phyloP scores from a whole-genome alignment of 2,797 vertebrate species.

The Pangasius macronema region DNA sequence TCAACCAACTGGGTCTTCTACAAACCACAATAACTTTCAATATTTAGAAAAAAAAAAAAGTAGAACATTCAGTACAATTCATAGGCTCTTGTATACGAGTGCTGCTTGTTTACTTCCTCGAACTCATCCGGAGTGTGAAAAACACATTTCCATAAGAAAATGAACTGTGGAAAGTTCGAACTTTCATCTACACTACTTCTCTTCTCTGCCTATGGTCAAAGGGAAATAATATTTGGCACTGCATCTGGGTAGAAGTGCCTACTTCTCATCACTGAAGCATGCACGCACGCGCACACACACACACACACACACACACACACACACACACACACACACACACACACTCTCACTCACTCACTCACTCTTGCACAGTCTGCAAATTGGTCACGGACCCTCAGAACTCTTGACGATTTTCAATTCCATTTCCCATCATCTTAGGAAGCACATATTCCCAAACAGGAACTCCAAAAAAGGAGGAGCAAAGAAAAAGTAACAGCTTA shows the following conservation, averaged over 20 bases:
- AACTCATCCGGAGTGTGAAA: not conserved
- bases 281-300: constrained; percentile 2
- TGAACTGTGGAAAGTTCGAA: constrained; percentile 1
- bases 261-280: not conserved
- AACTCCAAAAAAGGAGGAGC: not conserved
- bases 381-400: constrained; percentile 65
- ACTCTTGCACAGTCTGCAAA: constrained; percentile 55
- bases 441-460: constrained; percentile 8
- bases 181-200: constrained; percentile 14
- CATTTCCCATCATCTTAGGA: constrained; percentile 14
- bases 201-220: not conserved
- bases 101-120: not conserved
- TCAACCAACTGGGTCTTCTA: not conserved
- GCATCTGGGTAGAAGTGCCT: constrained; percentile 22
- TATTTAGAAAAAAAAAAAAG: not conserved
- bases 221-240: constrained; percentile 40
- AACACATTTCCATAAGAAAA: constrained; percentile 27
- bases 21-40: not conserved
- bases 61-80: not conserved
- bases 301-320: constrained; percentile 4
- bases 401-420: constrained; percentile 50
- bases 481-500: not conserved
- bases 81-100: not conserved
- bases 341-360: too few relatives aligned
- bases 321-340: not conserved